Percentiles rank a stretch among this genome's conserved stretches.
Evolutionary conservation across 2,888 invertebrate species (phyloP).

Genomic region (Drosophila nr. fundita): DNA sequence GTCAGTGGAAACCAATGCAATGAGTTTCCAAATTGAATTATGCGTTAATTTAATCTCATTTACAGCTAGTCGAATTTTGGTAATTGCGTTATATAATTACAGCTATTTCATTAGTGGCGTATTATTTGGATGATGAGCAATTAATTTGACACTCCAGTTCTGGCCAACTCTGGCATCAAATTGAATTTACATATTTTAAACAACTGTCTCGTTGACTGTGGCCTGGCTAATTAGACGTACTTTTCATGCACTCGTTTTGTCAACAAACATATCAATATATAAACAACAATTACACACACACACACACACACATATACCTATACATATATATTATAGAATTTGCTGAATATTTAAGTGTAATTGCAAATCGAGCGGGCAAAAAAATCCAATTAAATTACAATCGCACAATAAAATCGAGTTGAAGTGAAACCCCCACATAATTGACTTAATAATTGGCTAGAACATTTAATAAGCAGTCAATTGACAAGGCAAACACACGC

Average conservation of each 20-base stretch:
- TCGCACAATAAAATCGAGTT: slow-evolving; percentile 37
- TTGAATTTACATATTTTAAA: slow-evolving; percentile 17
- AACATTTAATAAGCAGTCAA: slow-evolving; percentile 53
- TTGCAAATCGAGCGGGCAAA: slow-evolving; percentile 44
- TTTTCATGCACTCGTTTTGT: slow-evolving; percentile 44
- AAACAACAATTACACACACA: neutral
- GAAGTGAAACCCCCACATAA: slow-evolving; percentile 38
- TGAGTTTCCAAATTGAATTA: slow-evolving; percentile 35
- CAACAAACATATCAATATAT: slow-evolving; percentile 47
- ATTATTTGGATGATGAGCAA: neutral
- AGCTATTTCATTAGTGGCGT: slow-evolving; percentile 4
- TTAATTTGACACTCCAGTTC: slow-evolving; percentile 2
- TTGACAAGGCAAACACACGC: slow-evolving; percentile 43
- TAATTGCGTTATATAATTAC: slow-evolving; percentile 29
- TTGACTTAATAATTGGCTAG: slow-evolving; percentile 55
- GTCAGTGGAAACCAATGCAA: slow-evolving; percentile 4
- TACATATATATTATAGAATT: slow-evolving; percentile 13
- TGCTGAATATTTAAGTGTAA: slow-evolving; percentile 60
- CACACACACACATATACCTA: neutral
- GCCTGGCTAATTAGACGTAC: slow-evolving; percentile 53
- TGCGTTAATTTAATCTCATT: slow-evolving; percentile 44
- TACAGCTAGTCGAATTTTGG: neutral
- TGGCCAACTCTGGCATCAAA: neutral
- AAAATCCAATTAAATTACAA: slow-evolving; percentile 63
- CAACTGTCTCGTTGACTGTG: slow-evolving; percentile 4